These are phyloP conservation scores for Zaprionus lineosus DNA, from an alignment of 2,888 invertebrate species.

Conservation along the genomic window DNA sequence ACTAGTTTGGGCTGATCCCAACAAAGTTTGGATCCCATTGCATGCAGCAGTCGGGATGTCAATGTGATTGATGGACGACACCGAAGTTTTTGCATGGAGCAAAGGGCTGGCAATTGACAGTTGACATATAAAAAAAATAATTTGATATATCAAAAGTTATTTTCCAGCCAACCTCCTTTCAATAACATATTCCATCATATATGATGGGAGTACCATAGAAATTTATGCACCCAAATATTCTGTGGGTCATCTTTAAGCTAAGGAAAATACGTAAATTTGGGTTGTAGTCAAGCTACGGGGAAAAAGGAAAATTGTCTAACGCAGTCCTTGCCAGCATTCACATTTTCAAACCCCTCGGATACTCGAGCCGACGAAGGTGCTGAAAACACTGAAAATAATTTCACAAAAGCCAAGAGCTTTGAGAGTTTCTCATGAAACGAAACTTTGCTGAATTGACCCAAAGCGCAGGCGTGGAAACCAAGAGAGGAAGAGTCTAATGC, in stretches of 20 bases:
- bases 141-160: constrained; percentile 22
- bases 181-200: no score
- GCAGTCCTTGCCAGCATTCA: constrained; percentile 26
- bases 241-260: neutral
- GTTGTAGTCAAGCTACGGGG: constrained; percentile 41
- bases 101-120: constrained; percentile 44
- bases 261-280: constrained; percentile 49
- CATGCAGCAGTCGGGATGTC: constrained; percentile 59
- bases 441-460: constrained; percentile 60
- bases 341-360: constrained; percentile 48
- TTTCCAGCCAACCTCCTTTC: no score
- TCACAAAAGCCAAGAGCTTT: constrained; percentile 28
- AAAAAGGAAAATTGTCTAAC: constrained; percentile 59
- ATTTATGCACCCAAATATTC: neutral
- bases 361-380: constrained; percentile 64
- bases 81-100: constrained; percentile 38
- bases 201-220: no score
- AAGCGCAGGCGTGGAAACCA: constrained; percentile 55
- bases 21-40: constrained; percentile 31
- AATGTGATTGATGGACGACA: constrained; percentile 72
- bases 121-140: constrained; percentile 22
- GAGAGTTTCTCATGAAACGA: constrained; percentile 7
- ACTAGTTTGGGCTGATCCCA: constrained; percentile 11
- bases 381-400: constrained; percentile 62
- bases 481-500: neutral